Conservation (phyloP, 2,113 vertebrate genomes). For the Platycercus adscitus region DNA sequence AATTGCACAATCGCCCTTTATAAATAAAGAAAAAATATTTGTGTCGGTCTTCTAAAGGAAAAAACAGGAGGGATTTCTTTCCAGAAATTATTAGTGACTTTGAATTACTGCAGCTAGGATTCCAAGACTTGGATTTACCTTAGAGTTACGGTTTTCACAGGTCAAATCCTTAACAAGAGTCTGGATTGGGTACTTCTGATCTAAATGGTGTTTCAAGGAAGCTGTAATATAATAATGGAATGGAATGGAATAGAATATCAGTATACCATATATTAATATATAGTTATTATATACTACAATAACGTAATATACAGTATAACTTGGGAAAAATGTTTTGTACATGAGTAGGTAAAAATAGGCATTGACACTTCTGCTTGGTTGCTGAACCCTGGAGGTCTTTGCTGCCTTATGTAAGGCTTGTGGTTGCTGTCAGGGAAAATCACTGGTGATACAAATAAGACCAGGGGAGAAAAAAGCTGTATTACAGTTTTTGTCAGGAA, state of each 20-base stretch:
- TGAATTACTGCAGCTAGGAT: neutral
- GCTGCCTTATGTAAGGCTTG: neutral
- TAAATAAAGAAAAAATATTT: neutral
- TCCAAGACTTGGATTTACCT: neutral
- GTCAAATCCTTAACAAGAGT: neutral
- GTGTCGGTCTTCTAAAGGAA: neutral
- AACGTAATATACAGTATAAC: neutral
- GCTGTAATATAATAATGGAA: neutral
- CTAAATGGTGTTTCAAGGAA: neutral
- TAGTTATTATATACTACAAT: neutral
- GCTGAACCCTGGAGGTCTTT: neutral
- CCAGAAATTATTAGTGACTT: neutral
- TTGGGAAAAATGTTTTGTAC: neutral
- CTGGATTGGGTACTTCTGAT: neutral
- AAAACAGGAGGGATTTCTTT: accelerated
- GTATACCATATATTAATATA: neutral
- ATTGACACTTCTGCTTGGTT: neutral
- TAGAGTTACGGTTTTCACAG: neutral
- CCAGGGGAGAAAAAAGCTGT: neutral
- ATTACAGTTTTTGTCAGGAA: neutral
- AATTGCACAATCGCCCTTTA: neutral
- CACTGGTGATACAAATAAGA: neutral
- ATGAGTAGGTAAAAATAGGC: neutral
- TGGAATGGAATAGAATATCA: neutral
- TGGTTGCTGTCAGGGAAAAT: neutral